phyloP scores from a whole-genome alignment of 2,888 invertebrate genomes.

The Melinopterus prodromus region DNA sequence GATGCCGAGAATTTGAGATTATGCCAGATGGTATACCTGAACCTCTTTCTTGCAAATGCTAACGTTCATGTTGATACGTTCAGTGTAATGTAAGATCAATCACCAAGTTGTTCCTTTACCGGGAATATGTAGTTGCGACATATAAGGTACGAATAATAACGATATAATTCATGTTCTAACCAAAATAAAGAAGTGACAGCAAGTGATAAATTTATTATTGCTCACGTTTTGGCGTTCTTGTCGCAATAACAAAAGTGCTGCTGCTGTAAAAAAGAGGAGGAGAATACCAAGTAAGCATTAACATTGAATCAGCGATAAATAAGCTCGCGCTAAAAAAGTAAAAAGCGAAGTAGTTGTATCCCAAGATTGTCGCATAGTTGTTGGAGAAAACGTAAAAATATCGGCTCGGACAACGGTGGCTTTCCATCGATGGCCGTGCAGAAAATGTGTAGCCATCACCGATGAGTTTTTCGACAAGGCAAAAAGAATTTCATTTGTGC shows the following conservation, averaged over 20 bases:
- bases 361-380: slow-evolving; percentile 22
- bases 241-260: slow-evolving; percentile 7
- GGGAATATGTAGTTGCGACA: too few relatives aligned
- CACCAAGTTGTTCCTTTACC: too few relatives aligned
- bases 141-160: neutral
- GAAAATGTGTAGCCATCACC: slow-evolving; percentile 27
- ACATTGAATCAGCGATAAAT: slow-evolving; percentile 24
- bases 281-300: slow-evolving; percentile 23
- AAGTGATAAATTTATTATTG: slow-evolving; percentile 4
- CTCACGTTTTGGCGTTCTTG: slow-evolving; percentile 7
- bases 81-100: too few relatives aligned
- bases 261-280: slow-evolving; percentile 15
- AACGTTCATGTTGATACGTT: too few relatives aligned
- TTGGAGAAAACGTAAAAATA: slow-evolving; percentile 25
- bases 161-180: neutral
- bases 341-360: slow-evolving; percentile 12
- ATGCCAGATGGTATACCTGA: too few relatives aligned
- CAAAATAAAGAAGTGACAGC: slow-evolving; percentile 4
- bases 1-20: too few relatives aligned
- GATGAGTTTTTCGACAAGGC: slow-evolving; percentile 26
- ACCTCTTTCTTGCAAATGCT: too few relatives aligned
- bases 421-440: slow-evolving; percentile 20
- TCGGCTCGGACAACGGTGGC: neutral
- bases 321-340: slow-evolving; percentile 19
- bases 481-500: slow-evolving; percentile 37